phyloP scores from a whole-genome alignment of 2,888 invertebrate genomes.

The Automeris io region DNA sequence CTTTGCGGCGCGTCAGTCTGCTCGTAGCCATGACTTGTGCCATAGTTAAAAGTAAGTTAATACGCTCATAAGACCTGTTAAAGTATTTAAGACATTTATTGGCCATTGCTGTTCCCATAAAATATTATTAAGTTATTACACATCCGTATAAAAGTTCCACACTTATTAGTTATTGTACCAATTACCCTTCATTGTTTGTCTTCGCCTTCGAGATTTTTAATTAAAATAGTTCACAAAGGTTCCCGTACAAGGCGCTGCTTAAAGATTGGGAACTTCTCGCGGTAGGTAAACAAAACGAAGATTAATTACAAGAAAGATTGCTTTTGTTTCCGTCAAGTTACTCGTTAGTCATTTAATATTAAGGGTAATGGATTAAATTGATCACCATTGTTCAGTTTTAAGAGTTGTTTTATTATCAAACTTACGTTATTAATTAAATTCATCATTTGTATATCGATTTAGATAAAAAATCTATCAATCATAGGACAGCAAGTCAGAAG shows the following conservation, averaged over 20 bases:
- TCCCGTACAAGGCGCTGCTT: slow-evolving; percentile 12
- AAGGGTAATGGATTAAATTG: slow-evolving; percentile 4
- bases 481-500: no score
- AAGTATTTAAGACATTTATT: no score
- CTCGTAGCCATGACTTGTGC: no score
- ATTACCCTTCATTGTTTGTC: slow-evolving; percentile 2
- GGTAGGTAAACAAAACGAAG: slow-evolving; percentile 11
- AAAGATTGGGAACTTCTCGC: slow-evolving; percentile 9
- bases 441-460: no score
- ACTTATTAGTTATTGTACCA: background rate
- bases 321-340: slow-evolving; percentile 9
- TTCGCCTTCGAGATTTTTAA: slow-evolving; percentile 17
- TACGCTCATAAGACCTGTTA: no score
- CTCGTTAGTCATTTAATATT: slow-evolving; percentile 3
- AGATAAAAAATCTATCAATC: no score
- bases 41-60: no score
- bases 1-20: no score
- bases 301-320: slow-evolving; percentile 10
- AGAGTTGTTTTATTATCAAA: slow-evolving; percentile 4
- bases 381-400: slow-evolving; percentile 3
- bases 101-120: no score
- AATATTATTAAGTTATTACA: no score
- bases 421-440: slow-evolving; percentile 2
- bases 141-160: background rate
- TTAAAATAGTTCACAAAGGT: slow-evolving; percentile 23